A percentile compares a stretch with the other conserved stretches of the same genome.
These are phyloP conservation scores for Aegithalos caudatus DNA, from an alignment of 2,113 vertebrate species.

Conservation along the genomic window DNA sequence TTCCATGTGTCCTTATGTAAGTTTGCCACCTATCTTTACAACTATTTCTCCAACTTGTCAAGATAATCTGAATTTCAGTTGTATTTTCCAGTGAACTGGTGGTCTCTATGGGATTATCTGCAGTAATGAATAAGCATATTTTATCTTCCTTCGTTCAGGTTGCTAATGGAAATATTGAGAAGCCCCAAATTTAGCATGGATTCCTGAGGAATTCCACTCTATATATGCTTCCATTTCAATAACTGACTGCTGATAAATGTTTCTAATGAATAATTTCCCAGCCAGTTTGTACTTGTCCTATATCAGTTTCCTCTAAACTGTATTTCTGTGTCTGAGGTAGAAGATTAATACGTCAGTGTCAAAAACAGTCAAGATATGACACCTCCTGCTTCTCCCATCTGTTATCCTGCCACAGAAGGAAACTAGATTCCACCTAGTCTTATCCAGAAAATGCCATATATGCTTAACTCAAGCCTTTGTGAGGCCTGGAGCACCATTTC, in stretches of 20 bases:
- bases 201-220: not conserved
- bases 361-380: not conserved
- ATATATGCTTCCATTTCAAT: not conserved
- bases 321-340: not conserved
- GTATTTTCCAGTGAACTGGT: not conserved
- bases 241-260: not conserved
- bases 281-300: not conserved
- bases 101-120: not conserved
- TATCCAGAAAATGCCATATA: not conserved
- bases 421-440: not conserved
- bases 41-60: not conserved
- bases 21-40: not conserved
- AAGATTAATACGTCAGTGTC: not conserved
- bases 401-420: not conserved
- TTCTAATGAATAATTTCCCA: not conserved
- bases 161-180: not conserved
- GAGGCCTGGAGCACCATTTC: not conserved
- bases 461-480: not conserved
- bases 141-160: not conserved
- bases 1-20: not conserved
- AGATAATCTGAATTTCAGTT: not conserved
- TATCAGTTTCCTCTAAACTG: not conserved
- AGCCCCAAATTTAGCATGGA: not conserved
- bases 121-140: not conserved
- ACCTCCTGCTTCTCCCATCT: constrained; percentile 55